A percentile compares a stretch with the other conserved stretches of the same genome.
These are phyloP conservation scores for Drosophila pseudotalamancana DNA, from an alignment of 2,888 invertebrate species.

Conservation along the genomic window DNA sequence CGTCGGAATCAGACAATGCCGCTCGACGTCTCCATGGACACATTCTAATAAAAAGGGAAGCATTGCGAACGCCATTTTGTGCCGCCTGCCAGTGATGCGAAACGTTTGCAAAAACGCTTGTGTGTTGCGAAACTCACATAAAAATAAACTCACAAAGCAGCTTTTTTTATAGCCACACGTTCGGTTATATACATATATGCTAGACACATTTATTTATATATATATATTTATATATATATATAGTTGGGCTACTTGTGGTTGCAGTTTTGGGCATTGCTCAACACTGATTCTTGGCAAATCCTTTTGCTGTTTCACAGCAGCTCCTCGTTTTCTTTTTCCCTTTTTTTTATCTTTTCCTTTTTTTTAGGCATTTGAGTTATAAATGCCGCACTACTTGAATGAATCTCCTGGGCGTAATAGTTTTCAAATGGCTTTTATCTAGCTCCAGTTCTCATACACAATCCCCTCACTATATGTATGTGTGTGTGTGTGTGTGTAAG, in stretches of 20 bases:
- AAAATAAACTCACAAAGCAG: slow-evolving; percentile 3
- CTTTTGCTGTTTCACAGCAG: slow-evolving; percentile 12
- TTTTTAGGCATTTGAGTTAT: slow-evolving; percentile 66
- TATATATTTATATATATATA: neutral
- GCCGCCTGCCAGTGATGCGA: slow-evolving; percentile 57
- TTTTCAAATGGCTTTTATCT: slow-evolving; percentile 76
- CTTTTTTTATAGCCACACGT: slow-evolving; percentile 11
- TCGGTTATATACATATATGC: slow-evolving; percentile 6
- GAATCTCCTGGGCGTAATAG: slow-evolving; percentile 79
- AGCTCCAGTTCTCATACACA: slow-evolving; percentile 37
- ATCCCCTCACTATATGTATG: slow-evolving; percentile 19
- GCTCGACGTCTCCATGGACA: slow-evolving; percentile 71
- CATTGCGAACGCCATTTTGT: slow-evolving; percentile 68
- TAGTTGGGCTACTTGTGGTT: neutral
- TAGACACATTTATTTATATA: no score
- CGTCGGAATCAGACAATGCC: slow-evolving; percentile 63
- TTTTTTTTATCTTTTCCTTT: slow-evolving; percentile 2
- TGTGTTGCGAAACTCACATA: slow-evolving; percentile 21
- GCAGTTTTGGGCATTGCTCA: slow-evolving; percentile 23
- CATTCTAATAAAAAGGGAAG: slow-evolving; percentile 78
- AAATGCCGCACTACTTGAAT: slow-evolving; percentile 78
- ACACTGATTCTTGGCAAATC: slow-evolving; percentile 42
- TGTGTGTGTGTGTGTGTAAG: slow-evolving; percentile 1
- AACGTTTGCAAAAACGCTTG: slow-evolving; percentile 17
- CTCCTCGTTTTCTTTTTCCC: slow-evolving; percentile 2